Base-by-base conservation (phyloP, 2,113 vertebrate species). In the Callorhinus ursinus region DNA sequence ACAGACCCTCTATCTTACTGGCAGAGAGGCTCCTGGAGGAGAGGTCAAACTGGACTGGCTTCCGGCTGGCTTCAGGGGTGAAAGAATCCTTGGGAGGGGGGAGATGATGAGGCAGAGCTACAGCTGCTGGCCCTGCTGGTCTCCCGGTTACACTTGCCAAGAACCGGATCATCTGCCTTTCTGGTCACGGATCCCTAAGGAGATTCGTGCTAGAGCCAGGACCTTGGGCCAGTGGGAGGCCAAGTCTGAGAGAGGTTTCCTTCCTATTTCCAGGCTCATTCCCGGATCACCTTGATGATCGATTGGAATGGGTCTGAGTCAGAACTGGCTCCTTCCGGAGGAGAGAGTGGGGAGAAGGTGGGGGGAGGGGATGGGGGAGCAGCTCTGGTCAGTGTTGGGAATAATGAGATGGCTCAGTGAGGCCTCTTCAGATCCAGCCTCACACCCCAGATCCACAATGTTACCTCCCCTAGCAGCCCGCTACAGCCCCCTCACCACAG, bases 191-290 rank as follows among this genome's bases (percentile, higher is more conserved):
- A 55, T 96, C 96, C 80, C 95, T 36, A 39, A 90, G 84, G 97
- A 96, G 59, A 88, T 21, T 49, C 85, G 80, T 80, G 18, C 85
- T 5, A 61, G 65, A 94, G 86, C 86, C 72, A 71, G 67, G 65
- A 71, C 71, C 26, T 33, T 0, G 4, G 61, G 28, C 16, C 9
- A 42, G 11, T 26, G 16, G 63, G 79, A 87, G n/a, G 95, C 16
- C n/a, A 16, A 18, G 42, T 49, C 92, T 67, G 46, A 82, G 86
- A 14, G 88, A n/a, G 2, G 53, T 94, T 98, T 98, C 96, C 97
- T 98, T 97, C 98, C 93, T 91, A 9, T 67, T 77, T 90, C 90
- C 22, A 5, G 88, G 80, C 80, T 92, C 71, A 46, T 97, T 98
- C 97, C 97, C 39, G 59, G 95, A 97, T 91, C 81, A 79, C 84